Evolutionary conservation across 2,888 invertebrate genomes (phyloP).

Genomic region (Clusia tigrina): DNA sequence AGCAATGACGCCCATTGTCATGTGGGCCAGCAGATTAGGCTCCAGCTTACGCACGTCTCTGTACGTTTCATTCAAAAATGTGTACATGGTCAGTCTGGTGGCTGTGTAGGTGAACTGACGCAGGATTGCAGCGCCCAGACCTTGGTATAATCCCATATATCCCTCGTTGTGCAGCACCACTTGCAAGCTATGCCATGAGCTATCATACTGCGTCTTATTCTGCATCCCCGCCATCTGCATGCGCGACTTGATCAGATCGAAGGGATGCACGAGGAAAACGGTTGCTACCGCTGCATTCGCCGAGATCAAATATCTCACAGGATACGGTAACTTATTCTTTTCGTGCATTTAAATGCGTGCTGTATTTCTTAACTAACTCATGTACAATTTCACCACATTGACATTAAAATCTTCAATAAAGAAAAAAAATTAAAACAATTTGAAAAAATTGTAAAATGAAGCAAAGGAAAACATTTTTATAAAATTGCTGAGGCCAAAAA

Average conservation of each 20-base stretch:
- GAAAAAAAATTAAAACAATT: no score
- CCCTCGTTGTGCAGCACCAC: slow-evolving; percentile 89
- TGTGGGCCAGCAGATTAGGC: slow-evolving; percentile 84
- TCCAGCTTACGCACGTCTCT: slow-evolving; percentile 70
- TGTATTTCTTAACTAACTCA: no score
- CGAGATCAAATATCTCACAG: no score
- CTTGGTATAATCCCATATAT: slow-evolving; percentile 84
- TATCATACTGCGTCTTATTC: slow-evolving; percentile 75
- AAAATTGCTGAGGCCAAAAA: no score
- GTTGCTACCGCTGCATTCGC: no score
- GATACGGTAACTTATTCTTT: no score
- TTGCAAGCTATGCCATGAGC: slow-evolving; percentile 81
- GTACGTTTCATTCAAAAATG: slow-evolving; percentile 84
- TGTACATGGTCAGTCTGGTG: slow-evolving; percentile 92
- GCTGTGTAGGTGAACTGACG: slow-evolving; percentile 99
- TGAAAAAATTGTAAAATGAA: no score
- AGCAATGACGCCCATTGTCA: slow-evolving; percentile 84
- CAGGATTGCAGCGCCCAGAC: slow-evolving; percentile 90
- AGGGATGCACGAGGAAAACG: slow-evolving; percentile 95
- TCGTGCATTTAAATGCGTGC: no score
- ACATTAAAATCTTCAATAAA: no score
- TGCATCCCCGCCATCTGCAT: slow-evolving; percentile 93
- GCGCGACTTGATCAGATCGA: slow-evolving; percentile 96
- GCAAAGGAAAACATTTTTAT: no score
- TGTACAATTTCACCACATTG: no score